phyloP scores from a whole-genome alignment of 1,140 invertebrate species.

The Bactericera cockerelli region DNA sequence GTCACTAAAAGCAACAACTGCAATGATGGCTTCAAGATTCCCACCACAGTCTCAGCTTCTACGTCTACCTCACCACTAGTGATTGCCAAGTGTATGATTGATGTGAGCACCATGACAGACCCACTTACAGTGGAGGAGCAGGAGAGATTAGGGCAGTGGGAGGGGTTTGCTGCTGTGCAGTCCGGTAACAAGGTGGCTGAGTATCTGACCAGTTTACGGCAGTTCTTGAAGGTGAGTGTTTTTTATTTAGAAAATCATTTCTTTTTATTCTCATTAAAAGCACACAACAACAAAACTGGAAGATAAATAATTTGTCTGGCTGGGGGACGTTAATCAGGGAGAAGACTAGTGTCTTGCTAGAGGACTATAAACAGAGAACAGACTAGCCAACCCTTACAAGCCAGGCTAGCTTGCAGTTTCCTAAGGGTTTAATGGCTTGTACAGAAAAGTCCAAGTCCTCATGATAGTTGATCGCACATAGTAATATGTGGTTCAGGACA shows the following conservation, averaged over 20 bases:
- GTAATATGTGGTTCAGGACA: too few species aligned
- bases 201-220: conserved; percentile 24
- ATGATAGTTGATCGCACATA: too few species aligned
- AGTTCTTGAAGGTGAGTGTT: conserved; percentile 24
- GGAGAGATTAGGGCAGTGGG: conserved; percentile 19
- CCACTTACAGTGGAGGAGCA: conserved; percentile 25
- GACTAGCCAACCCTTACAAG: too few species aligned
- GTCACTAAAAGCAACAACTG: not conserved
- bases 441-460: too few species aligned
- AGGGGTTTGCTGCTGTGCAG: conserved; percentile 19
- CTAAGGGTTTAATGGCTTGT: too few species aligned
- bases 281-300: not conserved
- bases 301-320: too few species aligned
- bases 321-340: too few species aligned
- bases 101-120: conserved; percentile 37
- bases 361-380: too few species aligned
- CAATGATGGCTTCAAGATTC: not conserved
- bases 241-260: too few species aligned
- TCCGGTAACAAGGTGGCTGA: conserved; percentile 26
- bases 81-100: conserved; percentile 28
- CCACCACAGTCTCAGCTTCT: not conserved
- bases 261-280: too few species aligned
- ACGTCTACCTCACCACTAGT: not conserved
- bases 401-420: too few species aligned
- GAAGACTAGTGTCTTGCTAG: too few species aligned